Base-by-base conservation (phyloP, 2,113 vertebrate species). In the Malurus cyaneus region DNA sequence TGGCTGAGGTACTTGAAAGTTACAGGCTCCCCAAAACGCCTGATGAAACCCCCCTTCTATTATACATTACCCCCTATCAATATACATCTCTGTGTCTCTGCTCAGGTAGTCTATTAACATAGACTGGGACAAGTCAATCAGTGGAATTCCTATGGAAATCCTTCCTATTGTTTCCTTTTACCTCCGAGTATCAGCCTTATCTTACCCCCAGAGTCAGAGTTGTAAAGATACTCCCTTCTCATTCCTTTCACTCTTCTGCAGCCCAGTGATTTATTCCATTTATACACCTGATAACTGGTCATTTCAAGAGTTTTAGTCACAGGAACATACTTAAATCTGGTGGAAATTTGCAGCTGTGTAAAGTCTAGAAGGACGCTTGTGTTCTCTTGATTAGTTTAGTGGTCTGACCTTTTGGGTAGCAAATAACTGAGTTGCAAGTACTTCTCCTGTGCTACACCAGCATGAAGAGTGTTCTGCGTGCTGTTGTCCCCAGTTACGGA, bases 401-500 rank as follows among this genome's bases (percentile, higher is more conserved):
- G 6, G 31, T 57, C 80, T 57, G 61, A 7, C 24, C 39, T 50
- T 82, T 25, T 3, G 31, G 10, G 19, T 34, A 72, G 12, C 13
- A 28, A 76, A 74, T 31, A 83, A 34, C 18, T 5, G 39, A 86
- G 44, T 9, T 67, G 34, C 21, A 50, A 8, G 20, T 87, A 18
- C 8, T 31, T 11, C 25, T 60, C 15, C 36, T 7, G 3, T 59
- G 44, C 42, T 52, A 4, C 46, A 39, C 9, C 32, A 31, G 41
- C 65, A 49, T 0, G 2, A 29, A 34, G 4, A 24, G 26, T 2
- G 8, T 8, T 85, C 6, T 26, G 29, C 20, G 1, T 20, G n/a
- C 16, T 59, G n/a, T 19, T 59, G 5, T 17, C 16, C 42, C 34
- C 7, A n/a, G 53, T 31, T 76, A 17, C 0, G 2, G 8, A 31